A percentile compares a stretch with the other conserved stretches of the same genome.
phyloP scores from a whole-genome alignment of 1,140 invertebrate genomes.

The Caenorhabditis tropicalis region DNA sequence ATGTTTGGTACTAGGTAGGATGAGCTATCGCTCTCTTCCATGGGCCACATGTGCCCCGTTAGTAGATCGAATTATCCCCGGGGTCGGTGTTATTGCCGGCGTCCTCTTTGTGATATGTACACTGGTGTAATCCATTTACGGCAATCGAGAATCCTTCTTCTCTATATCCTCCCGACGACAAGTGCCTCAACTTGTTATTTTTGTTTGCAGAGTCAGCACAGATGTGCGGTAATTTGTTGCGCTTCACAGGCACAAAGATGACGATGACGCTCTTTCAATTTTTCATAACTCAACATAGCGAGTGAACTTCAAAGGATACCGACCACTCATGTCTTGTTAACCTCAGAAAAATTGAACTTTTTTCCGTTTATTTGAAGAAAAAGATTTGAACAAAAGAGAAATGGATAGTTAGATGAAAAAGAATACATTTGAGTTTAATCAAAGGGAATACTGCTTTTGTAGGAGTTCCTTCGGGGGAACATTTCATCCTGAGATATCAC shows the following conservation, averaged over 20 bases:
- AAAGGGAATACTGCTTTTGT: constrained; percentile 35
- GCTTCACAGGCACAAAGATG: neutral
- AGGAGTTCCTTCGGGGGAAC: constrained; percentile 19
- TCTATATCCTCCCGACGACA: constrained; percentile 16
- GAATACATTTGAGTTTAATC: constrained; percentile 4
- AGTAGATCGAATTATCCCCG: constrained; percentile 37
- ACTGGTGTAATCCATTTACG: constrained; percentile 43
- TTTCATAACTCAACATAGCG: neutral
- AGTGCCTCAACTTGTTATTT: constrained; percentile 38
- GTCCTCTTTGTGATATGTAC: constrained; percentile 40
- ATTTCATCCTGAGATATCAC: constrained; percentile 19
- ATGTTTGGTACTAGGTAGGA: constrained; percentile 15
- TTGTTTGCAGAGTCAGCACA: constrained; percentile 17
- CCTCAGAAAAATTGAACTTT: neutral
- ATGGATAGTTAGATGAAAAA: neutral
- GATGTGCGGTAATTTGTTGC: constrained; percentile 25
- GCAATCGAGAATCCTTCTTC: constrained; percentile 41
- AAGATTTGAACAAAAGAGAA: neutral
- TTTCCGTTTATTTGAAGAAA: neutral
- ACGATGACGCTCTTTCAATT: constrained; percentile 2
- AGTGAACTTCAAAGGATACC: constrained; percentile 6
- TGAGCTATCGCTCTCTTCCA: constrained; percentile 37
- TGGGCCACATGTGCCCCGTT: constrained; percentile 31
- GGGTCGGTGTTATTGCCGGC: constrained; percentile 38
- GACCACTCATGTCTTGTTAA: neutral